Base-by-base conservation (phyloP, 1,140 invertebrate species). In the Drosophila tropicalis region DNA sequence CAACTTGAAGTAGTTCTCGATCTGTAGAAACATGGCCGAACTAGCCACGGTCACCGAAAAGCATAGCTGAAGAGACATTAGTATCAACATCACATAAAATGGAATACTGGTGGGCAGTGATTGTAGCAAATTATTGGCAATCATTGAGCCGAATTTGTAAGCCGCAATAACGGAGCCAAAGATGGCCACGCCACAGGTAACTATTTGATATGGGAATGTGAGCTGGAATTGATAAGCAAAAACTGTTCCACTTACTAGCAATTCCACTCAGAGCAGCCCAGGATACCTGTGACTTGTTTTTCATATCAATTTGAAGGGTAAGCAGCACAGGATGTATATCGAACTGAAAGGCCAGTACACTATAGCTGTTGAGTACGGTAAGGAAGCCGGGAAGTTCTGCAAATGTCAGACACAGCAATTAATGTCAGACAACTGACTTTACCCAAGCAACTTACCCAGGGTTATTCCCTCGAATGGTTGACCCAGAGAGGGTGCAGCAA, bases 231-330 rank as follows among this genome's bases (percentile, higher is more conserved):
- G 6, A n/a, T 25, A 19, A 9, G 9, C 13, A 1, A 9, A 1
- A 3, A 32, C n/a, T 1, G 25, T 13, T 2, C 10, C 6, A 89
- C 92, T 85, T 91, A 95, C 95, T 92, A 36, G 93, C 74, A 92
- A 96, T 96, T 15, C 94, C 95, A 39, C 93, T 90, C 1, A 96
- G 64, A 5, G 96, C 93, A 1, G 95, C 95, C 76, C 92, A 92
- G 70, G 94, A 93, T 15, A 96, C 94, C 69, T 95, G 94, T 1
- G 92, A 90, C 69, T 95, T 95, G 44, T 95, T 93, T 75, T 93
- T 93, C 96, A 97, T 96, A 81, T 97, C 96, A 47, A 96, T 95
- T 92, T 96, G 96, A 12, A 97, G 94, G 0, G 96, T 96, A 81
- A 96, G 93, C 58, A 97, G 92, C 72, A 95, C 95, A 3, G 96